A percentile compares a stretch with the other conserved stretches of the same genome.
These are phyloP conservation scores for Sardinella longiceps DNA, from an alignment of 2,797 vertebrate genomes.

Conservation along the genomic window DNA sequence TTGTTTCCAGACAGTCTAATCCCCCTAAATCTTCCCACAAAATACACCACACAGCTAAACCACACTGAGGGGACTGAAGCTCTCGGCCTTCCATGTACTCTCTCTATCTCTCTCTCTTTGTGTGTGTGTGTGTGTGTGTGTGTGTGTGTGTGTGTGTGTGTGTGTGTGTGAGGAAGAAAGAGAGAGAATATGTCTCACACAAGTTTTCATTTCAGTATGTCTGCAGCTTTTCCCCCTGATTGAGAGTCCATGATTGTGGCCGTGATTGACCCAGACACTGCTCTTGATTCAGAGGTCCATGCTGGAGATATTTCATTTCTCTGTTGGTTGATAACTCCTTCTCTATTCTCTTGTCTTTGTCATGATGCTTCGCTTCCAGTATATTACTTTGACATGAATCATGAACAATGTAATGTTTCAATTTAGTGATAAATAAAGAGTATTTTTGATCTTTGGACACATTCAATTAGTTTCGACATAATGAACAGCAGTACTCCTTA, in stretches of 20 bases:
- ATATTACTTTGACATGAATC: not conserved
- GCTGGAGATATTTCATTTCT: too few species aligned
- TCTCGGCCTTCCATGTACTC: too few species aligned
- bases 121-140: not conserved
- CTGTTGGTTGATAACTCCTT: not conserved
- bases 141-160: conserved; percentile 7
- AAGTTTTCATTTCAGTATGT: not conserved
- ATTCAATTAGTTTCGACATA: not conserved
- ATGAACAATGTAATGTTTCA: not conserved
- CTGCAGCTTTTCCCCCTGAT: not conserved
- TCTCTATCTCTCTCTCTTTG: not conserved
- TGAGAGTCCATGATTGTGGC: not conserved
- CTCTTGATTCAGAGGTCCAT: not conserved
- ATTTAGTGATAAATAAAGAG: not conserved
- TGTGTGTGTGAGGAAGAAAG: not conserved
- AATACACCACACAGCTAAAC: conserved; percentile 47
- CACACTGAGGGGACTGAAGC: conserved; percentile 1
- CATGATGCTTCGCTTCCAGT: not conserved
- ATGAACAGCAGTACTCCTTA: not conserved
- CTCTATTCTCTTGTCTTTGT: not conserved
- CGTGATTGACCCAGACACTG: not conserved
- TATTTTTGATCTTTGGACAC: not conserved
- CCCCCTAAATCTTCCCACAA: conserved; percentile 48
- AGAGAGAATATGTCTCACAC: not conserved
- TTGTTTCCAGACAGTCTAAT: conserved; percentile 46